Evolutionary conservation across 1,140 invertebrate species (phyloP).

Genomic region (Babylonia areolata): DNA sequence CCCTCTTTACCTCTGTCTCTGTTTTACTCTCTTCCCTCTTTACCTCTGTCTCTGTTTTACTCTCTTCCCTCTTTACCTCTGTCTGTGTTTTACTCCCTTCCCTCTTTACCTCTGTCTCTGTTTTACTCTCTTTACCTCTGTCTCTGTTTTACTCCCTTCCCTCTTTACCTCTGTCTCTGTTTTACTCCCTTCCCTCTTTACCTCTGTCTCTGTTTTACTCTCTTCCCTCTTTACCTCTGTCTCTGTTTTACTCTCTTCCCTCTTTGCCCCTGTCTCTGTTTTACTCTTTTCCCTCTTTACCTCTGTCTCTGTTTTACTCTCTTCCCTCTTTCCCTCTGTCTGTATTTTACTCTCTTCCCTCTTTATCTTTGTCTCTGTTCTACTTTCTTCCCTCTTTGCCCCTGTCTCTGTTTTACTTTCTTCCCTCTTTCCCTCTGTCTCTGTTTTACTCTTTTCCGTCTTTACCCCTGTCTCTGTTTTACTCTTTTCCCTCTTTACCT

Average conservation of each 20-base stretch:
- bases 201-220: background rate
- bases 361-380: background rate
- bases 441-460: background rate
- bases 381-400: background rate
- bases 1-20: no score
- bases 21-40: no score
- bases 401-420: background rate
- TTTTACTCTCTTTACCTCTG: no score
- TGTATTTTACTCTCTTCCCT: background rate
- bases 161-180: no score
- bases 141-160: no score
- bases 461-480: background rate
- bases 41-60: no score
- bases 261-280: background rate
- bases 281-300: background rate
- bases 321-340: background rate
- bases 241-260: background rate
- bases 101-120: no score
- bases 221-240: background rate
- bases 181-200: no score
- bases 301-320: background rate
- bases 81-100: no score
- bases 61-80: no score
- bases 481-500: background rate
- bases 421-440: background rate